Percentiles rank a stretch among this genome's conserved stretches.
Conservation (phyloP, 2,888 invertebrate species). For the Diarsia rubi region DNA sequence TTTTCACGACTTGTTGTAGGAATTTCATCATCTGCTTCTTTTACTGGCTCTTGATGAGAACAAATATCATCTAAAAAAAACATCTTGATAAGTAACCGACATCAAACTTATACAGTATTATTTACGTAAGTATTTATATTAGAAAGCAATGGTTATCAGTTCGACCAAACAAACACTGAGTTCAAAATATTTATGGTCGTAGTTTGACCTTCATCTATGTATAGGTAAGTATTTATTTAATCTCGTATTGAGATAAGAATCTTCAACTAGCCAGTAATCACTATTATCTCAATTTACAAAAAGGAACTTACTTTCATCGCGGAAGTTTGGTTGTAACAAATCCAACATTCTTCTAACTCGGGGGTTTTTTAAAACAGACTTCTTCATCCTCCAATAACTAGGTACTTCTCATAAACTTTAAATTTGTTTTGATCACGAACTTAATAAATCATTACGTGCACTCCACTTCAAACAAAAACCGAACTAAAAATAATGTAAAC, state of each 20-base stretch:
- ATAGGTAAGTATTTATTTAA: background rate
- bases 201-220: too few relatives aligned
- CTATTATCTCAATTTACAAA: background rate
- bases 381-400: conserved; percentile 2
- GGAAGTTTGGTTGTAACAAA: conserved; percentile 6
- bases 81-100: too few relatives aligned
- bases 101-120: too few relatives aligned
- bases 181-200: too few relatives aligned
- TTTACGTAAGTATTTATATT: too few relatives aligned
- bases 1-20: background rate
- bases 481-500: conserved; percentile 11
- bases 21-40: background rate
- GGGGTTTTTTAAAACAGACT: conserved; percentile 7
- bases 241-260: background rate
- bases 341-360: conserved; percentile 12
- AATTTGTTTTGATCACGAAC: background rate
- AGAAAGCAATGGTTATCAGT: too few relatives aligned
- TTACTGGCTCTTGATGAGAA: background rate
- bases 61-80: background rate
- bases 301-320: conserved; percentile 8
- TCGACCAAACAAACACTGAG: too few relatives aligned
- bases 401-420: conserved; percentile 1
- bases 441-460: background rate
- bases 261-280: too few relatives aligned
- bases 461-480: too few relatives aligned